Evolutionary conservation across 1,140 invertebrate species (phyloP).

Genomic region (Diachasmimorpha longicaudata): DNA sequence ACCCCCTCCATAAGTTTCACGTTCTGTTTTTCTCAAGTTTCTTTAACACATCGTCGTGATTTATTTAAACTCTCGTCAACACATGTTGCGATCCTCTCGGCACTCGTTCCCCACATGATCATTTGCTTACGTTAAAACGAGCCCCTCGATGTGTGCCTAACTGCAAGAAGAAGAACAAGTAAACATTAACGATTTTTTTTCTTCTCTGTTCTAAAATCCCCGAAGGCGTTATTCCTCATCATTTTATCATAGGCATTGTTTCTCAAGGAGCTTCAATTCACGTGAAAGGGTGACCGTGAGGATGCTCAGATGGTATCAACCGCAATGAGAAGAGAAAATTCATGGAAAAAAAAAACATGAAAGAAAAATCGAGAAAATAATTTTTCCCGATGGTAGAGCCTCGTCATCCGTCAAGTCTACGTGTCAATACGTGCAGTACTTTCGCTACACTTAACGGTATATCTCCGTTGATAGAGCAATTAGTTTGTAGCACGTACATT

Average conservation of each 20-base stretch:
- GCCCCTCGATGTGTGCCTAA: not conserved
- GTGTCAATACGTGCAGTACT: not conserved
- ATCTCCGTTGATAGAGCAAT: slow-evolving; percentile 31
- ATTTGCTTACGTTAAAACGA: not conserved
- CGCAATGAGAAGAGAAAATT: not conserved
- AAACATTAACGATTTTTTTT: not conserved
- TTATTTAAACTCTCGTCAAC: slow-evolving; percentile 11
- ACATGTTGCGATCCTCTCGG: slow-evolving; percentile 8
- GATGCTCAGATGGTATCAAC: slow-evolving; percentile 3
- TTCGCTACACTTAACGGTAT: slow-evolving; percentile 3
- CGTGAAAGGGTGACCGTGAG: slow-evolving; percentile 19
- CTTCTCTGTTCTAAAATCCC: not conserved
- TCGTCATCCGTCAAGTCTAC: not conserved
- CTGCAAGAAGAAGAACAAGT: not conserved
- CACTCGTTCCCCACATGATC: not conserved
- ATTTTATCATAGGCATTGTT: not conserved
- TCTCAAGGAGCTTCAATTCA: slow-evolving; percentile 6
- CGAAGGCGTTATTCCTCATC: not conserved
- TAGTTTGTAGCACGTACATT: slow-evolving; percentile 22
- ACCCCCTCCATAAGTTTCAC: not conserved
- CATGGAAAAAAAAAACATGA: not conserved
- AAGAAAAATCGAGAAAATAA: not conserved
- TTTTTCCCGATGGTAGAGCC: not conserved
- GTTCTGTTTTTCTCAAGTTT: slow-evolving; percentile 17
- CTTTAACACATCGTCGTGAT: not conserved